Evolutionary conservation across 1,140 invertebrate genomes (phyloP), one percentile per base, ranked within the genome.

Genomic region (Drosophila repleta): DNA sequence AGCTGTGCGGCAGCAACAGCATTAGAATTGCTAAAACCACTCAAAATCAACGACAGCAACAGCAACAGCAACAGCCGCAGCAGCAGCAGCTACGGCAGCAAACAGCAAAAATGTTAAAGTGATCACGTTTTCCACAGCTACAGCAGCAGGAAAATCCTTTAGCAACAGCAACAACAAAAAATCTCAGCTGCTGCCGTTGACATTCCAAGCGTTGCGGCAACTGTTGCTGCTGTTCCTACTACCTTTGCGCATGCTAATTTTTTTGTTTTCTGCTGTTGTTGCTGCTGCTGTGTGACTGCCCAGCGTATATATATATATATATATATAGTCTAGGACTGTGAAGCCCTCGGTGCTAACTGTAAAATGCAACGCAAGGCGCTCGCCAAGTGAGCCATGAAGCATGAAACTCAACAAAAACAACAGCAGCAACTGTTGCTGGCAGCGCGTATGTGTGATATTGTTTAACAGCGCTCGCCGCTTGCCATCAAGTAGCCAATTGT

Each of bases 21-120:
- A 82, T 79, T 90, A 88, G 84, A 89, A 89, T 90, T 88, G 82
- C 81, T 85, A 87, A 85, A 85, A 85, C 74, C 80, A 83, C 76
- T 85, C 76, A 90, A 80, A 76, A 85, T 75, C 80, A 87, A 32
- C 66, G 32, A 43, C 51, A 77, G 39, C 48, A 55, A 13, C 56
- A 62, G 52, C 70, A 79, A 37, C 69, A 65, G 39, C 75, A 57
- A 21, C 64, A 75, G 49, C 63, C n/a, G 39, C 75, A 58, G 35
- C 64, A 75, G 49, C 63, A 21, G 60, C 60, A 78, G 46, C 71
- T 76, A 79, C 79, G 18, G 61, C 66, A 78, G 46, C 72, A 79
- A 90, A 73, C 71, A 69, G 82, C 74, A 83, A 80, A 90, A 83
- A 90, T 90, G 76, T 83, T 90, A 90, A 90, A 90, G 75, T 79